phyloP scores from a whole-genome alignment of 2,113 vertebrate species.

The Desmodus rotundus region DNA sequence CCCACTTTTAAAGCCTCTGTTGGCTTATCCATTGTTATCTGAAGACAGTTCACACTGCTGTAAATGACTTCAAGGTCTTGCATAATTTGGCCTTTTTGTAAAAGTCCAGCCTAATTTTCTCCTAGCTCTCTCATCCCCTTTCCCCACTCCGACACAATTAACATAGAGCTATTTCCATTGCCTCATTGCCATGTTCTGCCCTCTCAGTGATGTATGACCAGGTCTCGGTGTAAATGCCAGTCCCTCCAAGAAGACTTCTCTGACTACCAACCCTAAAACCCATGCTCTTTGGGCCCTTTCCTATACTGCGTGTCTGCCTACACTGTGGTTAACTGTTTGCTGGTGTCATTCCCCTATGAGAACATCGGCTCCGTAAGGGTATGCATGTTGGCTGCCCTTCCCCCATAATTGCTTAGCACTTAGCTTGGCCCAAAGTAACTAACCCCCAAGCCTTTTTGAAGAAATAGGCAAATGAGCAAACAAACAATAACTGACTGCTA shows the following conservation, averaged over 20 bases:
- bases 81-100: not conserved
- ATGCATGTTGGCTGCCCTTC: not conserved
- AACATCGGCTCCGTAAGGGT: not conserved
- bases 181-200: not conserved
- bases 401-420: not conserved
- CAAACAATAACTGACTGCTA: not conserved
- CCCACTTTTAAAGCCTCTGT: not conserved
- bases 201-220: not conserved
- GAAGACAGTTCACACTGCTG: not conserved
- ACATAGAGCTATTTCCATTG: not conserved
- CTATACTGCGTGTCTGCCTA: not conserved
- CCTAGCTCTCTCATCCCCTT: not conserved
- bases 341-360: not conserved
- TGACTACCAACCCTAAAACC: not conserved
- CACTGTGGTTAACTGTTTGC: not conserved
- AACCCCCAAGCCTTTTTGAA: not conserved
- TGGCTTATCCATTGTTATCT: not conserved
- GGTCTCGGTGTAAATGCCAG: not conserved
- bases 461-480: not conserved
- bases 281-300: not conserved
- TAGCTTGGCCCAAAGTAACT: not conserved
- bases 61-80: not conserved
- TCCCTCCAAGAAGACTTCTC: constrained; percentile 1
- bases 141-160: not conserved
- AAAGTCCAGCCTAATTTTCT: not conserved